Percentiles rank a stretch among this genome's conserved stretches.
phyloP scores from a whole-genome alignment of 2,113 vertebrate genomes.

The Rafetus swinhoei region DNA sequence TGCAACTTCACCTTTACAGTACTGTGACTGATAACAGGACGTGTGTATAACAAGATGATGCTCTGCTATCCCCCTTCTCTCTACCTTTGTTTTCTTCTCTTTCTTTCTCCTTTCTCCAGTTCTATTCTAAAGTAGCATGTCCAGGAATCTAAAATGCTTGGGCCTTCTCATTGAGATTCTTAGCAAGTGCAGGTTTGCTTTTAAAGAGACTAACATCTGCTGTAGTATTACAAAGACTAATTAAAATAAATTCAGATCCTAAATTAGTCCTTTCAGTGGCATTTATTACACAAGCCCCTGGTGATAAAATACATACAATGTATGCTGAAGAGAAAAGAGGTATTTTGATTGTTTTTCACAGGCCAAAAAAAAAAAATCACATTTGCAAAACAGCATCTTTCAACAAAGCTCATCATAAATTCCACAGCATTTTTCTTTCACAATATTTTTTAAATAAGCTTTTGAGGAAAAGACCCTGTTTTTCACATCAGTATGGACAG shows the following conservation, averaged over 20 bases:
- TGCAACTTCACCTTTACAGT: conserved; percentile 46
- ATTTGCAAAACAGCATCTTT: background rate
- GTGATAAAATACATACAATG: conserved; percentile 69
- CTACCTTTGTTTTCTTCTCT: background rate
- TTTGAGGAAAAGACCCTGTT: background rate
- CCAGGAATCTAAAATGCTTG: conserved; percentile 40
- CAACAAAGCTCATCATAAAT: conserved; percentile 2
- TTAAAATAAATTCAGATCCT: conserved; percentile 82
- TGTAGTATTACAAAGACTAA: conserved; percentile 76
- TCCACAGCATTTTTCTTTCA: background rate
- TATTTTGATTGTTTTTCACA: conserved; percentile 56
- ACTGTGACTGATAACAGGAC: conserved; percentile 13
- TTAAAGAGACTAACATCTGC: conserved; percentile 77
- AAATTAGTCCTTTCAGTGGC: conserved; percentile 79
- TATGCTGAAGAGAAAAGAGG: conserved; percentile 65
- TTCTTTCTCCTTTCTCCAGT: conserved; percentile 12
- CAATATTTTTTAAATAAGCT: background rate
- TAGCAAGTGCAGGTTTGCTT: conserved; percentile 64
- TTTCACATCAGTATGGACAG: conserved; percentile 15
- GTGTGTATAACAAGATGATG: conserved; percentile 29
- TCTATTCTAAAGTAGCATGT: conserved; percentile 28
- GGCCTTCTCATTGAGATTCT: conserved; percentile 78
- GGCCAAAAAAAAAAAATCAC: conserved; percentile 5
- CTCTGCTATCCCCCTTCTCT: background rate
- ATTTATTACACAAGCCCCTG: conserved; percentile 72